Evolutionary conservation across 2,113 vertebrate genomes (phyloP).

Genomic region (Stegostoma tigrinum): DNA sequence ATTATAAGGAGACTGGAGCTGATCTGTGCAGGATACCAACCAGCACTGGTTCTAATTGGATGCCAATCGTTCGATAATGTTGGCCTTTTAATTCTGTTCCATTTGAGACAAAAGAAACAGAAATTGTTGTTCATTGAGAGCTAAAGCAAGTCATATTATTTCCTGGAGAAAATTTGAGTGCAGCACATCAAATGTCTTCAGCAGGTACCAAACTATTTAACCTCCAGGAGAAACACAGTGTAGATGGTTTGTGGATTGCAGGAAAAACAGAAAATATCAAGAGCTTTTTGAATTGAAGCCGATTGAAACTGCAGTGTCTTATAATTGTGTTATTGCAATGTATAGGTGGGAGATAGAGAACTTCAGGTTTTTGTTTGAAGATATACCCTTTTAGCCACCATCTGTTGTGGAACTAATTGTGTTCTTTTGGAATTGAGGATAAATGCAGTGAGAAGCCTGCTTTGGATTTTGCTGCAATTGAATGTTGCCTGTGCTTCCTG

Average conservation of each 20-base stretch:
- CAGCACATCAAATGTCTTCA: neutral
- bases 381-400: neutral
- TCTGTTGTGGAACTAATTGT: neutral
- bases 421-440: neutral
- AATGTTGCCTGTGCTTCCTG: neutral
- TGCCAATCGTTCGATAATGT: neutral
- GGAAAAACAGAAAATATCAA: neutral
- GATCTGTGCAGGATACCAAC: neutral
- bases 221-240: neutral
- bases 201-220: neutral
- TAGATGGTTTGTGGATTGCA: neutral
- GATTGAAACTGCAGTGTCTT: neutral
- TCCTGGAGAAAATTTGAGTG: neutral
- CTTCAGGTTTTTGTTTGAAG: neutral
- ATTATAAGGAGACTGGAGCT: neutral
- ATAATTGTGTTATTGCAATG: neutral
- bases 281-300: neutral
- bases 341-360: neutral
- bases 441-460: neutral
- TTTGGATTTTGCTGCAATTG: neutral
- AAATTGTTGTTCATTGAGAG: neutral
- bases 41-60: constrained; percentile 12
- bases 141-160: neutral
- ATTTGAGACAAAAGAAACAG: neutral
- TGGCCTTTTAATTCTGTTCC: neutral